phyloP scores from a whole-genome alignment of 2,113 vertebrate species.

The Chaetodon trifascialis region DNA sequence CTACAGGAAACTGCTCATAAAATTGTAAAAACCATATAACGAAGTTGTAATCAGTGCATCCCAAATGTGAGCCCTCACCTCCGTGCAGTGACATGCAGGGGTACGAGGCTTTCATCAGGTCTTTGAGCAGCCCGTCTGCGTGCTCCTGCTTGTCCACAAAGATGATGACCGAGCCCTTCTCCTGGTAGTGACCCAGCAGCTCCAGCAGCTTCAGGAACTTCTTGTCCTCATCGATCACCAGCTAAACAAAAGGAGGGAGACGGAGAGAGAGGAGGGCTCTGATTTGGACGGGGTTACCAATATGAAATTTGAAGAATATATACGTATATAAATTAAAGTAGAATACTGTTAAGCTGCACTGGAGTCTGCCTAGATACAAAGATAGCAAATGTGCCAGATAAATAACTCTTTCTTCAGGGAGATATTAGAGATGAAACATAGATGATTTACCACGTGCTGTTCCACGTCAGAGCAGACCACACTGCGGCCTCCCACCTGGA shows the following conservation, averaged over 20 bases:
- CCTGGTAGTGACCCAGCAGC: conserved; percentile 96
- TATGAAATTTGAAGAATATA: background rate
- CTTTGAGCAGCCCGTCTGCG: conserved; percentile 93
- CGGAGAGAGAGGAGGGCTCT: background rate
- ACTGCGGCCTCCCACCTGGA: conserved; percentile 97
- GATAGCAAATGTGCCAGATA: background rate
- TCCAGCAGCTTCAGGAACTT: conserved; percentile 98
- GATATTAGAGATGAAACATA: background rate
- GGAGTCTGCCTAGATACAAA: background rate
- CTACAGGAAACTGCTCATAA: background rate
- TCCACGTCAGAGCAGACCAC: conserved; percentile 98
- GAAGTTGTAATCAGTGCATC: background rate
- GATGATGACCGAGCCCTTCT: conserved; percentile 97
- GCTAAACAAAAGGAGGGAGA: conserved; percentile 77
- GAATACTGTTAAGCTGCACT: background rate
- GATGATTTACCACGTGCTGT: conserved; percentile 91
- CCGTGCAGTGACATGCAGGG: conserved; percentile 99
- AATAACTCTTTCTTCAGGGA: background rate
- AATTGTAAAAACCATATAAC: background rate
- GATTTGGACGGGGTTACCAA: background rate
- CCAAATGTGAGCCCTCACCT: conserved; percentile 81
- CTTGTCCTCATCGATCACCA: conserved; percentile 97
- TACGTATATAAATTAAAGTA: too few species aligned
- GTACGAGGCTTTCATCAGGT: conserved; percentile 98
- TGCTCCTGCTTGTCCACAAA: conserved; percentile 99